Evolutionary conservation across 1,140 invertebrate species (phyloP).

Genomic region (Macrocentrus cingulum): DNA sequence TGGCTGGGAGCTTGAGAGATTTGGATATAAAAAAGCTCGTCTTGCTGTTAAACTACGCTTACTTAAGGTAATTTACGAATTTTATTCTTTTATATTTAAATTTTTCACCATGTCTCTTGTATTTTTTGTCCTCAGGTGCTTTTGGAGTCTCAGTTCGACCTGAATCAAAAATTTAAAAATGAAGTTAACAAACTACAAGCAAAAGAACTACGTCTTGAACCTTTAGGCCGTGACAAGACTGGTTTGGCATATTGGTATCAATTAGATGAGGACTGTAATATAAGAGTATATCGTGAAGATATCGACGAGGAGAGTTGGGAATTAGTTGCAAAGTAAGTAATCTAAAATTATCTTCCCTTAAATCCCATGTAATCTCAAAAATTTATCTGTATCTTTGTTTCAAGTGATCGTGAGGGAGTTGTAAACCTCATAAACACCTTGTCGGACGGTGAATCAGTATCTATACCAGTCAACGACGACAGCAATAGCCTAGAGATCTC

Average conservation of each 20-base stretch:
- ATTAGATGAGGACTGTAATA: slow-evolving; percentile 83
- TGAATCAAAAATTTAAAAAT: slow-evolving; percentile 90
- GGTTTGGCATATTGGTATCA: slow-evolving; percentile 94
- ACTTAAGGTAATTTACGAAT: slow-evolving; percentile 69
- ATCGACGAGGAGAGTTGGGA: slow-evolving; percentile 95
- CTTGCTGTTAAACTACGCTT: slow-evolving; percentile 84
- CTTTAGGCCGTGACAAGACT: slow-evolving; percentile 85
- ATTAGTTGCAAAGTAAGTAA: slow-evolving; percentile 80
- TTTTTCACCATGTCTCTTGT: background rate
- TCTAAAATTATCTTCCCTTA: slow-evolving; percentile 18
- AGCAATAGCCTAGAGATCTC: slow-evolving; percentile 54
- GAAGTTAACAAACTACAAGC: slow-evolving; percentile 83
- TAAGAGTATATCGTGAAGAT: slow-evolving; percentile 91
- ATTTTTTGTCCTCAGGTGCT: slow-evolving; percentile 70
- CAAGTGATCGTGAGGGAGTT: slow-evolving; percentile 73
- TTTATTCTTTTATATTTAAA: slow-evolving; percentile 13
- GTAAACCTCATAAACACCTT: slow-evolving; percentile 73
- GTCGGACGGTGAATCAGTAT: slow-evolving; percentile 64
- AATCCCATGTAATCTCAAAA: slow-evolving; percentile 24
- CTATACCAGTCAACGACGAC: slow-evolving; percentile 51
- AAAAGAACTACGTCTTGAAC: slow-evolving; percentile 78
- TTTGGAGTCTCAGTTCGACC: slow-evolving; percentile 92
- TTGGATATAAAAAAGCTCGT: slow-evolving; percentile 92
- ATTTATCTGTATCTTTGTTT: slow-evolving; percentile 26
- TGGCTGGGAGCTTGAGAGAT: slow-evolving; percentile 94